Percentiles rank a stretch among this genome's conserved stretches.
These are phyloP conservation scores for Drosophila miranda DNA, from an alignment of 1,140 invertebrate species.

Conservation along the genomic window DNA sequence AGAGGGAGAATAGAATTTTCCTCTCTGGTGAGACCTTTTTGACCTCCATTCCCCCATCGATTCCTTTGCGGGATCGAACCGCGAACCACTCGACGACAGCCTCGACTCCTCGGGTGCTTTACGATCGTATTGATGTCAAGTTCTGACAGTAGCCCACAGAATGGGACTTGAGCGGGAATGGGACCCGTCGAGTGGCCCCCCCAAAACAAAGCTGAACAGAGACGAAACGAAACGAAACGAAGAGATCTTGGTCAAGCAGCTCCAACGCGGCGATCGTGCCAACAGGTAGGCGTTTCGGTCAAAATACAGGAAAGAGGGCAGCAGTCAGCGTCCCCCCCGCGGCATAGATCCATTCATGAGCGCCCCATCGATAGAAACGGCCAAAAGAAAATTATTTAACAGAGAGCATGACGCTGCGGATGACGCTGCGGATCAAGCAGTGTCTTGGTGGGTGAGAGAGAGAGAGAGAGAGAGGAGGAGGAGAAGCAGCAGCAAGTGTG, in stretches of 20 bases:
- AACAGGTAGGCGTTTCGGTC: conserved; percentile 44
- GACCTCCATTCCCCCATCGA: too few relatives aligned
- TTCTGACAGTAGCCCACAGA: conserved; percentile 54
- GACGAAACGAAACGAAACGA: background rate
- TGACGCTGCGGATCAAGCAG: conserved; percentile 53
- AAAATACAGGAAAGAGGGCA: conserved; percentile 10
- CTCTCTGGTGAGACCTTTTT: too few relatives aligned
- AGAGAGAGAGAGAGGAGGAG: conserved; percentile 3
- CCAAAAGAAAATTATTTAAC: conserved; percentile 54
- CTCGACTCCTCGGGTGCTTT: conserved; percentile 15
- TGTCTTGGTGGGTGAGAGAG: background rate
- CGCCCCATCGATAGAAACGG: conserved; percentile 11
- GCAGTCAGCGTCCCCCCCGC: conserved; percentile 15
- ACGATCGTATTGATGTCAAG: conserved; percentile 55
- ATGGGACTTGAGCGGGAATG: background rate
- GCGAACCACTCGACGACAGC: conserved; percentile 30
- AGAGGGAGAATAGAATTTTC: too few relatives aligned
- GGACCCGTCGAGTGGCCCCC: background rate
- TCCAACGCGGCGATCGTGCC: conserved; percentile 30
- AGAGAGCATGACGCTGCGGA: conserved; percentile 54
- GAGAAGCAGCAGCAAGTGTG: conserved; percentile 7
- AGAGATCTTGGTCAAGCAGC: conserved; percentile 51
- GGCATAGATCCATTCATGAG: conserved; percentile 44
- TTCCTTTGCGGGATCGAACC: too few relatives aligned
- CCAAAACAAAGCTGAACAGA: conserved; percentile 3